These are phyloP conservation scores for Xanthostigma xanthostigma DNA, from an alignment of 2,888 invertebrate species.

Conservation along the genomic window DNA sequence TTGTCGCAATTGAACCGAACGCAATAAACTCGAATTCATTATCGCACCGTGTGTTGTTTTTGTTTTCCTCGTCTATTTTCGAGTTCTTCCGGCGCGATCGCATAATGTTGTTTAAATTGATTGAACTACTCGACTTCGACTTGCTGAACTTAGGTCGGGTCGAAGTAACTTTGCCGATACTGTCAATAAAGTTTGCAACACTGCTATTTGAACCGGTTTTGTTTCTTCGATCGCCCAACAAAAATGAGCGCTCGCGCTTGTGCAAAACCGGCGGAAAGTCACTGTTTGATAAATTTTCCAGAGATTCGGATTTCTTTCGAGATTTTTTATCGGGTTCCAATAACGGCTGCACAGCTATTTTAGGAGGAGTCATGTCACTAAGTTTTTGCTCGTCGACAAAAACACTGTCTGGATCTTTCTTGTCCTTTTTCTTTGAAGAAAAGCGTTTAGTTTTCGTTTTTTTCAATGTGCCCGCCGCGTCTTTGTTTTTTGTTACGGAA, in stretches of 20 bases:
- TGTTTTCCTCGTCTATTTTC: slow-evolving; percentile 21
- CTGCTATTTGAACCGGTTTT: slow-evolving; percentile 18
- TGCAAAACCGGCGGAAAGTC: neutral
- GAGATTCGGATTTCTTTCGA: neutral
- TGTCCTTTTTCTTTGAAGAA: neutral
- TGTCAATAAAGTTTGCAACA: slow-evolving; percentile 15
- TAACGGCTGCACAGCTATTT: neutral
- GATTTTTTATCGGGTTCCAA: neutral
- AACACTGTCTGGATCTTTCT: neutral
- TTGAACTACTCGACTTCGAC: slow-evolving; percentile 29
- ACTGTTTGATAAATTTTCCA: neutral
- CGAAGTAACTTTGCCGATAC: slow-evolving; percentile 4
- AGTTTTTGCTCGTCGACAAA: no score
- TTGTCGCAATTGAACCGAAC: slow-evolving; percentile 18
- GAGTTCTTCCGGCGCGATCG: slow-evolving; percentile 24
- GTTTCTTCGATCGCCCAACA: neutral
- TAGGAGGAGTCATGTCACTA: no score
- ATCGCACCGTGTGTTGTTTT: slow-evolving; percentile 22
- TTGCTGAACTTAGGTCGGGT: slow-evolving; percentile 24
- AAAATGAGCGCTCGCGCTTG: neutral
- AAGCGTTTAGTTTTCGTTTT: neutral
- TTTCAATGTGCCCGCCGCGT: neutral
- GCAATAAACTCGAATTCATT: slow-evolving; percentile 29
- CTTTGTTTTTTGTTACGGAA: neutral
- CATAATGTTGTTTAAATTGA: slow-evolving; percentile 27